Base-by-base conservation (phyloP, 2,888 invertebrate genomes). In the Malacosoma neustria region DNA sequence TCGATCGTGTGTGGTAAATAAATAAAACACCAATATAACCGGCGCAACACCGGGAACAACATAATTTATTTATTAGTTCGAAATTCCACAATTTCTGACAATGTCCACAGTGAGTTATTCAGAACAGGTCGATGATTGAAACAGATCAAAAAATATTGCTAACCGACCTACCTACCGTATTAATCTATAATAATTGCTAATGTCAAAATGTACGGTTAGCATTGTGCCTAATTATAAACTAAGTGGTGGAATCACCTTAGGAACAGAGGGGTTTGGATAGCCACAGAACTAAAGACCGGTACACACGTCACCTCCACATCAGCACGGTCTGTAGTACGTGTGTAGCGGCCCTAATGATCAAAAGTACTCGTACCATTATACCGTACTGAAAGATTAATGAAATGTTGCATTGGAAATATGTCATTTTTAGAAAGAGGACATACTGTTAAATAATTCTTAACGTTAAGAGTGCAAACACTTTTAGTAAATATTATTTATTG, bases 31-130 rank as follows among this genome's bases (percentile, higher is more conserved):
- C 33, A 42, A 51, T 61, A 59, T 53, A 63, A 68, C 72, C 72
- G 67, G 61, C 60, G 58, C 41, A 57, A 54, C 53, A 55, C 58
- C 65, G 65, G n/a, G 72, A 66, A 69, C 56, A 65, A 72, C 63
- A 71, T 72, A 65, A 63, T 81, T 80, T 76, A 76, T 22, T 80
- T 76, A 76, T 81, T 80, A 72, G 71, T 74, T 74, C 73, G 61
- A 80, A 85, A 81, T 79, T 80, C 65, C 76, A 81, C 74, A 79
- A 76, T 75, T n/a, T n/a, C 69, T 71, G 73, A 74, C 69, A 63
- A 70, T 67, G 69, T 76, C 68, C 80, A 80, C 75, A 76, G 72
- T 49, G 72, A 71, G 72, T 75, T 64, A 74, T 65, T 71, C 61
- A 66, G 70, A 71, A 72, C 66, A 66, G 68, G 66, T 72, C 61